Evolutionary conservation across 2,888 invertebrate species (phyloP).

Genomic region (Notodonta dromedarius): DNA sequence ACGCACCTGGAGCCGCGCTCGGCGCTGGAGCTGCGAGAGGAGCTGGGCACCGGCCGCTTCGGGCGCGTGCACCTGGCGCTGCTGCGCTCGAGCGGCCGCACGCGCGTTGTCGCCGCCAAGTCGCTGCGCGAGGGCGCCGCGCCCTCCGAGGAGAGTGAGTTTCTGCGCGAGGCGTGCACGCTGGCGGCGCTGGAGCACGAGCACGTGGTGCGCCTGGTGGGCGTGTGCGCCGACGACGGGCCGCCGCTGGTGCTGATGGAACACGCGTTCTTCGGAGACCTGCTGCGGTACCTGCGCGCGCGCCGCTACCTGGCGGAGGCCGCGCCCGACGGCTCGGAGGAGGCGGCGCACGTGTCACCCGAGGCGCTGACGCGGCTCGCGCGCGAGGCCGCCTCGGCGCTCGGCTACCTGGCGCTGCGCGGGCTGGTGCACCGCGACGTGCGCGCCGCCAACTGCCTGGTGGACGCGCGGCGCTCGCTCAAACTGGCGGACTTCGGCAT

Average conservation of each 20-base stretch:
- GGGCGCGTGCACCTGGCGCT: slow-evolving; percentile 60
- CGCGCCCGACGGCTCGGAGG: slow-evolving; percentile 68
- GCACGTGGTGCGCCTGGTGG: slow-evolving; percentile 92
- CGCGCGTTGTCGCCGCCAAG: slow-evolving; percentile 91
- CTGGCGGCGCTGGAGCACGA: slow-evolving; percentile 94
- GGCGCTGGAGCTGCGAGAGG: slow-evolving; percentile 45
- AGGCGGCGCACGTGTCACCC: slow-evolving; percentile 74
- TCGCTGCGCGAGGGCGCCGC: slow-evolving; percentile 91
- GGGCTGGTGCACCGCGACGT: slow-evolving; percentile 95
- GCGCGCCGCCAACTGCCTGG: slow-evolving; percentile 90
- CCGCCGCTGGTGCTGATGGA: slow-evolving; percentile 96
- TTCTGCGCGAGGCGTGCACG: slow-evolving; percentile 92
- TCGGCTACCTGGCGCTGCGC: slow-evolving; percentile 87
- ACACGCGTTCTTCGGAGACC: slow-evolving; percentile 94
- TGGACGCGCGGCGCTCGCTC: slow-evolving; percentile 88
- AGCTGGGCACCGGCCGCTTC: slow-evolving; percentile 61
- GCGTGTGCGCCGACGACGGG: slow-evolving; percentile 89
- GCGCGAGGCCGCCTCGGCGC: slow-evolving; percentile 51
- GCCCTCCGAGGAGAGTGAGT: slow-evolving; percentile 89
- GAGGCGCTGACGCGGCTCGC: slow-evolving; percentile 56
- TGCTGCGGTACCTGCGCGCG: slow-evolving; percentile 89
- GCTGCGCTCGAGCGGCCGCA: slow-evolving; percentile 43
- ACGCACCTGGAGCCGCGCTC: slow-evolving; percentile 44
- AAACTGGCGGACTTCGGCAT: slow-evolving; percentile 95
- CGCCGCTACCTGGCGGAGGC: slow-evolving; percentile 89